Base-by-base conservation (phyloP, 2,113 vertebrate species). In the Poicephalus gulielmi region DNA sequence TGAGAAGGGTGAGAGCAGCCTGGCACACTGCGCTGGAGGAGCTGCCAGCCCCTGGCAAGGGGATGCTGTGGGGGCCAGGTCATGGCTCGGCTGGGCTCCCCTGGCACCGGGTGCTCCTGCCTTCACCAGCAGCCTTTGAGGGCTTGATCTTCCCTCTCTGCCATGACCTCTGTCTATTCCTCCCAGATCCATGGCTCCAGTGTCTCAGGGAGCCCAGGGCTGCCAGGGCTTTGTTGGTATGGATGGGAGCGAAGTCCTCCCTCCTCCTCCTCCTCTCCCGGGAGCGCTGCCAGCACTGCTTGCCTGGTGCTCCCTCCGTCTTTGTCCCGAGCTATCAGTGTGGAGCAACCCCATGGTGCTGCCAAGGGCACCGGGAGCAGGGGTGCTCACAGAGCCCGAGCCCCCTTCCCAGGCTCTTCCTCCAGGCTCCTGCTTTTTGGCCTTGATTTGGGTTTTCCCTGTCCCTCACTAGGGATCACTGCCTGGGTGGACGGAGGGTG, bases 51-150 rank as follows among this genome's bases (percentile, higher is more conserved):
- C 0, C 71, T 57, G 68, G 15, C 2, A 2, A 37, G 28, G 44
- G 63, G 33, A 13, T 50, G 17, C 25, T 43, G 44, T 16, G 7
- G 27, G 20, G 16, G 20, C 27, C 0, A 0, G 75, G 53, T 84
- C 84, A 23, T 0, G 3, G 59, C 53, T 68, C 0, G 1, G n/a
- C 68, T 0, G 0, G 41, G 57, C 76, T 83, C 60, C 53, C 49
- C 43, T 83, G 0, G 0, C 30, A 39, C 30, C 0, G 0, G 8
- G 39, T 55, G 59, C 71, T 68, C 18, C 67, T 71, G 62, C 70
- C 43, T 70, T 75, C 3, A 2, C 78, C 5, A 5, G 59, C 44
- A 46, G 55, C 46, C 49, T 60, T 49, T 15, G 44, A 43, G 30
- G 55, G 7, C 52, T 71, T 28, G 17, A 31, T 63, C 47, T 19